phyloP scores from a whole-genome alignment of 2,113 vertebrate species.

The Plecotus auritus region DNA sequence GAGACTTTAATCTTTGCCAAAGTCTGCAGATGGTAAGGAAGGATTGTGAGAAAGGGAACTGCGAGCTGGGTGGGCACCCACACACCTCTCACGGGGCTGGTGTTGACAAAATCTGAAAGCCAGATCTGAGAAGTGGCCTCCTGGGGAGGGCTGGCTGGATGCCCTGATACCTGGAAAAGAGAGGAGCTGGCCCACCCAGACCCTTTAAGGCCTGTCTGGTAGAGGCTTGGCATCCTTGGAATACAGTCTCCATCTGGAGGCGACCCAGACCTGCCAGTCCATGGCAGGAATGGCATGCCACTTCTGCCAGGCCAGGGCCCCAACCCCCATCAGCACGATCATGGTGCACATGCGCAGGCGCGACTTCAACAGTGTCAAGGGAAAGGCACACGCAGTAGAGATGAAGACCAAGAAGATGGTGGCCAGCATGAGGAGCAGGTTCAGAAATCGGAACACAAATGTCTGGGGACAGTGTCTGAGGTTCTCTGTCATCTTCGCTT shows the following conservation, averaged over 20 bases:
- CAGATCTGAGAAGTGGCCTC: neutral
- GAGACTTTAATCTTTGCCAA: neutral
- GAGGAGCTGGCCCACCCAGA: neutral
- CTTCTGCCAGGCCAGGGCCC: conserved; percentile 54
- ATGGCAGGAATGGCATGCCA: neutral
- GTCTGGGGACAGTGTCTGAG: neutral
- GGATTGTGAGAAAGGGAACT: neutral
- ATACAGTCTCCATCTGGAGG: neutral
- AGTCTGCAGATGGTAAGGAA: neutral
- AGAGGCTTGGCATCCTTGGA: neutral
- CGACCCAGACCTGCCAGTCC: conserved; percentile 35
- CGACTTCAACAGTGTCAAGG: neutral
- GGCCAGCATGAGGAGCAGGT: conserved; percentile 39
- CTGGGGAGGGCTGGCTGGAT: neutral
- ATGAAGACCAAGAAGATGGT: neutral
- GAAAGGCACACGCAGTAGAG: neutral
- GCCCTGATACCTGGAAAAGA: neutral
- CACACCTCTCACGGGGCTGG: neutral
- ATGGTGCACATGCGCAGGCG: neutral
- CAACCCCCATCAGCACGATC: neutral
- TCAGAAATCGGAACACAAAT: neutral
- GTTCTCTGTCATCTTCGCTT: neutral
- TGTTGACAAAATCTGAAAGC: neutral
- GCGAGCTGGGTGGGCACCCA: neutral
- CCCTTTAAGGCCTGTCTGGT: neutral